A percentile compares a stretch with the other conserved stretches of the same genome.
These are phyloP conservation scores for Onthophagus taurus DNA, from an alignment of 1,140 invertebrate species.

Conservation along the genomic window DNA sequence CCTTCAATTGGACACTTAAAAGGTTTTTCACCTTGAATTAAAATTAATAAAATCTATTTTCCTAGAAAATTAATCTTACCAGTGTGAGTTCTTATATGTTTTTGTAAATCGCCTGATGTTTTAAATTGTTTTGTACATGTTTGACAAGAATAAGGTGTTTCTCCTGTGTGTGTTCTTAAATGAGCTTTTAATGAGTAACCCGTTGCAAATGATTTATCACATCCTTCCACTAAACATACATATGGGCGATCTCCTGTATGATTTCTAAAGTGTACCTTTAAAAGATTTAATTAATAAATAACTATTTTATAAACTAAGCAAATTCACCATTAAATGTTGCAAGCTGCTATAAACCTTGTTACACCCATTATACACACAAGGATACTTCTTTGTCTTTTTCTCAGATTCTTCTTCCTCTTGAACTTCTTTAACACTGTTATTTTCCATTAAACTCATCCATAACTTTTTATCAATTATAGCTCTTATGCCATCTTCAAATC, in stretches of 20 bases:
- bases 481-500: slow-evolving; percentile 22
- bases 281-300: slow-evolving; percentile 7
- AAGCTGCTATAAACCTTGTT: slow-evolving; percentile 45
- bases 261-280: slow-evolving; percentile 54
- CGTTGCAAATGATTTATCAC: slow-evolving; percentile 58
- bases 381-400: slow-evolving; percentile 20
- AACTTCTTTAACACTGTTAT: slow-evolving; percentile 5
- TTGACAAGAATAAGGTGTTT: slow-evolving; percentile 57
- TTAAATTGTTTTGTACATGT: slow-evolving; percentile 55
- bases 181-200: slow-evolving; percentile 60
- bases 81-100: slow-evolving; percentile 60
- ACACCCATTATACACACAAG: slow-evolving; percentile 43
- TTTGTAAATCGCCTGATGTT: slow-evolving; percentile 60
- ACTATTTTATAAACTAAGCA: slow-evolving; percentile 2
- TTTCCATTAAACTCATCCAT: slow-evolving; percentile 16
- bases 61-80: slow-evolving; percentile 35
- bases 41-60: slow-evolving; percentile 6
- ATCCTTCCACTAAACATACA: slow-evolving; percentile 46
- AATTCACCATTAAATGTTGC: slow-evolving; percentile 46
- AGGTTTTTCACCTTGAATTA: slow-evolving; percentile 49
- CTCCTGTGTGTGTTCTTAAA: slow-evolving; percentile 57
- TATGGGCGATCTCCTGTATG: slow-evolving; percentile 57
- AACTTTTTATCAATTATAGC: slow-evolving; percentile 23
- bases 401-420: slow-evolving; percentile 8
- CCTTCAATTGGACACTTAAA: slow-evolving; percentile 55